Evolutionary conservation across 2,797 vertebrate species (phyloP), one percentile per base, ranked within the genome.

Genomic region (Chaenodraco wilsoni): DNA sequence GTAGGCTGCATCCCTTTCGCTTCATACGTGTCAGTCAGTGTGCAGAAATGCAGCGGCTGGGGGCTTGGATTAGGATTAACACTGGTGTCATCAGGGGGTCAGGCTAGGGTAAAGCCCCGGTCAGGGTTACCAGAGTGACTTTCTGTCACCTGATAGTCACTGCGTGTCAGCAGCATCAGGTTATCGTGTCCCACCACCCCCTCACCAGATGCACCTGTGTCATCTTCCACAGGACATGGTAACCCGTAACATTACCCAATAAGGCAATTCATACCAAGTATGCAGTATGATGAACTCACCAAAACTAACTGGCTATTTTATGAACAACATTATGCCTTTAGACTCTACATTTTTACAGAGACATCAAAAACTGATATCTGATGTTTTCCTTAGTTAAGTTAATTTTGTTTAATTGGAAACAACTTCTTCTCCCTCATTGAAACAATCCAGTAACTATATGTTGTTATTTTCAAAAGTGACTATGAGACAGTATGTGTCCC

Each of bases 81-180:
- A 19, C 0, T 6, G 7, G 45, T 73, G 85, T 83, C 72, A 52
- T 41, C 13, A 40, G 43, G 58, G 51, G 72, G 72, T 77, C 61
- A 44, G 11, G 41, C 19, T 8, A n/a, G 57, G 69, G 76, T 85
- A 70, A 76, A 70, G 67, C 59, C 67, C 14, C 15, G 67, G 67
- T 77, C 83, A 77, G 60, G n/a, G 59, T 63, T 64, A 61, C 57
- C 37, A 31, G 48, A 74, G 72, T 33, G 58, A 9, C 50, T 44
- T 68, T 76, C 71, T 72, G 82, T 74, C 74, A 85, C 57, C 59
- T 62, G 84, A 85, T 80, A 69, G 51, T 65, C 59, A 5, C 68
- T n/a, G 41, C 70, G 65, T 72, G 67, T 57, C 49, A 73, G 79
- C 49, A 73, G 79, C 73, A 43, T 78, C 71, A 71, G 65, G 79